phyloP scores from a whole-genome alignment of 2,113 vertebrate genomes.

The Odontophorus gujanensis region DNA sequence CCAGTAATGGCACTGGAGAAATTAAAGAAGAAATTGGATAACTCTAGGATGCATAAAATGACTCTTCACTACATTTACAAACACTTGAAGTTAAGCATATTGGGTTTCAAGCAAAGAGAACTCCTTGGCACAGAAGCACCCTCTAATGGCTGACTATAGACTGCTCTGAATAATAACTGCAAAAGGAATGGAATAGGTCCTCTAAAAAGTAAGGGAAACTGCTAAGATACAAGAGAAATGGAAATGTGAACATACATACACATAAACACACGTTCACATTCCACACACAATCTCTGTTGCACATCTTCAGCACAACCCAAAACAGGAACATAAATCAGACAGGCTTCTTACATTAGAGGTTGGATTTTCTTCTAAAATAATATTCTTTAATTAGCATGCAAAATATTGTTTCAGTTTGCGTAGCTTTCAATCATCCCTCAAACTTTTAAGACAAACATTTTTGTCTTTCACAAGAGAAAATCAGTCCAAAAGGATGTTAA shows the following conservation, averaged over 20 bases:
- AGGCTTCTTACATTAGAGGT: not conserved
- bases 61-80: not conserved
- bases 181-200: not conserved
- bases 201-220: conserved; percentile 14
- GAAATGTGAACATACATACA: not conserved
- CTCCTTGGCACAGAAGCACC: conserved; percentile 59
- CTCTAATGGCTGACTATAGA: conserved; percentile 57
- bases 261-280: not conserved
- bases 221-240: not conserved
- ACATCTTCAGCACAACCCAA: not conserved
- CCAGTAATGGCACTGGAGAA: not conserved
- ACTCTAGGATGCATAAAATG: conserved; percentile 24
- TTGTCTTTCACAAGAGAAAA: not conserved
- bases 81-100: not conserved
- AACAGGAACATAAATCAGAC: not conserved
- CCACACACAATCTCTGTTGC: not conserved
- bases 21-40: conserved; percentile 5
- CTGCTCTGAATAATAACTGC: not conserved
- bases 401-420: conserved; percentile 11
- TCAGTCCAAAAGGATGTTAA: not conserved
- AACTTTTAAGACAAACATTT: conserved; percentile 16
- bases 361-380: conserved; percentile 20
- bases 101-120: not conserved
- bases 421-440: not conserved
- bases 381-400: not conserved